phyloP scores from a whole-genome alignment of 1,140 invertebrate genomes.

The Drosophila dunni region DNA sequence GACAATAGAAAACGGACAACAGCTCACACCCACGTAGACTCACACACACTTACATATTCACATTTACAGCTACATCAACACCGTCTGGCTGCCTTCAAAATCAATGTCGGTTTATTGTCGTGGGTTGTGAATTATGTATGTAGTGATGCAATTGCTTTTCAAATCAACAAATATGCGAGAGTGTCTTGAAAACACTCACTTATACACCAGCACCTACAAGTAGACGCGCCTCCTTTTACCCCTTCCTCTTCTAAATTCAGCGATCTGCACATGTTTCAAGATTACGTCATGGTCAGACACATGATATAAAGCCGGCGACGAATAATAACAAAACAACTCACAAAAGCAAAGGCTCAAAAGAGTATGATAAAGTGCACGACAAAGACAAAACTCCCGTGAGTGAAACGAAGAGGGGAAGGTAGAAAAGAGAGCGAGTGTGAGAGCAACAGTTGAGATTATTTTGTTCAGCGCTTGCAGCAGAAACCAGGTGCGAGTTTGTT shows the following conservation, averaged over 20 bases:
- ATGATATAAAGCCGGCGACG: constrained; percentile 59
- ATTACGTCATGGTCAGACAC: constrained; percentile 73
- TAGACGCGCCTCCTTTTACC: constrained; percentile 37
- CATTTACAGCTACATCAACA: constrained; percentile 5
- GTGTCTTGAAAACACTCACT: constrained; percentile 17
- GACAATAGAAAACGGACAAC: constrained; percentile 35
- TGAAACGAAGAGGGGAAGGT: neutral
- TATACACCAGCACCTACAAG: neutral
- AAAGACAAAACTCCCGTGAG: constrained; percentile 12
- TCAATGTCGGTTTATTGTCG: constrained; percentile 70
- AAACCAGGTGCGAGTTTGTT: constrained; percentile 50
- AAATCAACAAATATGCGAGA: constrained; percentile 22
- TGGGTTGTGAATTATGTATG: constrained; percentile 57
- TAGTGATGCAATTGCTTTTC: constrained; percentile 36
- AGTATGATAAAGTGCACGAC: constrained; percentile 34
- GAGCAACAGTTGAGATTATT: neutral
- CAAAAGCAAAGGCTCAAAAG: constrained; percentile 46
- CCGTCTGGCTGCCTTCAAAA: constrained; percentile 64
- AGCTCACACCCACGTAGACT: constrained; percentile 27
- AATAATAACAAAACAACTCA: constrained; percentile 54
- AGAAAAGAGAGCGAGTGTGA: constrained; percentile 1
- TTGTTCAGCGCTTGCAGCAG: constrained; percentile 13
- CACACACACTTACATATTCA: constrained; percentile 17
- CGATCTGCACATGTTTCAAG: constrained; percentile 44
- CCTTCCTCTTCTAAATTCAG: constrained; percentile 5